Evolutionary conservation across 2,888 invertebrate genomes (phyloP).

Genomic region (Amiota mariae): DNA sequence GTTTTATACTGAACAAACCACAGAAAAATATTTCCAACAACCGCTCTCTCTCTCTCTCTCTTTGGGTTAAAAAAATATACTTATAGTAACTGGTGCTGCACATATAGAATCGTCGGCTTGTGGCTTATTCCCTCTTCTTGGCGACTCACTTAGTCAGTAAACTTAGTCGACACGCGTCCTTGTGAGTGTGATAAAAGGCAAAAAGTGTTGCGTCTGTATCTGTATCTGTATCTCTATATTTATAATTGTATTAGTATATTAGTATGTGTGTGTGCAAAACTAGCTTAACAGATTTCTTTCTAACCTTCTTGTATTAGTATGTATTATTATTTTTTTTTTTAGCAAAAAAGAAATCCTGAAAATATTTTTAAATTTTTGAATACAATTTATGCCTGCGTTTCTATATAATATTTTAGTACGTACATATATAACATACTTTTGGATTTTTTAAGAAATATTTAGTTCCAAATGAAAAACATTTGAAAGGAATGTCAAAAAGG

Average conservation of each 20-base stretch:
- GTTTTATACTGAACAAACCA: neutral
- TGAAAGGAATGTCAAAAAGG: too few species aligned
- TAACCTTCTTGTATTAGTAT: conserved; percentile 16
- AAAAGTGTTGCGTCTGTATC: neutral
- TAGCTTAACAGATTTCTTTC: neutral
- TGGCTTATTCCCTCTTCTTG: neutral
- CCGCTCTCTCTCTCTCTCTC: too few species aligned
- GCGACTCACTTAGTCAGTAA: neutral
- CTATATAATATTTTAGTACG: too few species aligned
- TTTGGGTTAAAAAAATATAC: neutral
- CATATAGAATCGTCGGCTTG: neutral
- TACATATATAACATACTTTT: too few species aligned
- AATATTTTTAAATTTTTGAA: neutral
- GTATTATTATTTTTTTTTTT: too few species aligned
- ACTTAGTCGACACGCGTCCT: neutral
- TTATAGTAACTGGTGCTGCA: neutral
- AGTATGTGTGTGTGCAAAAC: neutral
- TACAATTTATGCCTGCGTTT: too few species aligned
- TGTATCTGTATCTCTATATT: too few species aligned
- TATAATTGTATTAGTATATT: neutral
- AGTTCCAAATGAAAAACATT: too few species aligned
- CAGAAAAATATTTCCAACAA: neutral
- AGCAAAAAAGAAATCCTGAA: neutral
- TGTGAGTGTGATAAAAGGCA: neutral
- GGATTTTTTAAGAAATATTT: too few species aligned